Percentiles rank a stretch among this genome's conserved stretches.
Evolutionary conservation across 2,888 invertebrate genomes (phyloP).

Genomic region (Biston betularia): DNA sequence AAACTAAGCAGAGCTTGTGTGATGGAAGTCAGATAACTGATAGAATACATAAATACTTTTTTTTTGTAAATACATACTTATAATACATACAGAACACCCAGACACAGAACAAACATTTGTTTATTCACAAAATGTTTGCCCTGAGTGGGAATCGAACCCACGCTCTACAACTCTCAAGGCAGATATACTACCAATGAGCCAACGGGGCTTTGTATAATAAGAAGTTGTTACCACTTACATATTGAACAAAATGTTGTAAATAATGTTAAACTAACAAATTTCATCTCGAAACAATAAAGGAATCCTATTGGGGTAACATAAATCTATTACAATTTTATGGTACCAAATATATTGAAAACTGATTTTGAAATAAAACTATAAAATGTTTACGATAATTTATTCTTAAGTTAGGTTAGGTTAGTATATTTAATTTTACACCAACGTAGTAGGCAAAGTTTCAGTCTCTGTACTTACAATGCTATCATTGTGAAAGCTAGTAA

Average conservation of each 20-base stretch:
- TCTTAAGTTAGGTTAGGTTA: neutral
- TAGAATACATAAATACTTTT: no score
- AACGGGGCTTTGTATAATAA: no score
- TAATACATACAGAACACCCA: no score
- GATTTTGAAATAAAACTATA: constrained; percentile 27
- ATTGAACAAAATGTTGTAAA: constrained; percentile 10
- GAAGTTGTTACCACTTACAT: constrained; percentile 3
- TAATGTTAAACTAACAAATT: constrained; percentile 4
- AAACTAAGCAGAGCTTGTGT: no score
- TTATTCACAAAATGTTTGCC: no score
- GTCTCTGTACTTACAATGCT: neutral
- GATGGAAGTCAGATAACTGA: no score
- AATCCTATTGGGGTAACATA: neutral
- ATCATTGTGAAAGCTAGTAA: neutral
- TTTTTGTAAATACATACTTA: no score
- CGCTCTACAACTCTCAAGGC: no score
- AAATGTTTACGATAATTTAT: constrained; percentile 15
- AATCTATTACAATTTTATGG: constrained; percentile 6
- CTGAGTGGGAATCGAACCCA: no score
- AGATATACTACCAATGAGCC: no score
- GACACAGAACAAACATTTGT: no score
- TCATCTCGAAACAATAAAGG: constrained; percentile 1
- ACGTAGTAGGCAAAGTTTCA: constrained; percentile 1
- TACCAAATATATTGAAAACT: neutral
- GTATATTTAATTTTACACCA: constrained; percentile 1